Conservation (phyloP, 2,888 invertebrate species). For the Macrosiphum euphorbiae region DNA sequence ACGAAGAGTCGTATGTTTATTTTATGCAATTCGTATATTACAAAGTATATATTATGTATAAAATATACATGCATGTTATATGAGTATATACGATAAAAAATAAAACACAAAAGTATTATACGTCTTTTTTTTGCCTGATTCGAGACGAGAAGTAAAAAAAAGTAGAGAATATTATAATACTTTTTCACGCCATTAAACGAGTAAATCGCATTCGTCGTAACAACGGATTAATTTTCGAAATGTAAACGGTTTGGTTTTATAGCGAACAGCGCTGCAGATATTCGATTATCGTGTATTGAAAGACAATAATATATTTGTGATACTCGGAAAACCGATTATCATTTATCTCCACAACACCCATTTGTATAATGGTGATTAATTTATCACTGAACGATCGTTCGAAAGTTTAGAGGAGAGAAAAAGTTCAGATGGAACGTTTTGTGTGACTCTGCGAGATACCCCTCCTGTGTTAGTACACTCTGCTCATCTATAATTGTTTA, state of each 20-base stretch:
- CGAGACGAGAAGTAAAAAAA: neutral
- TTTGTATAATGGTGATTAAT: neutral
- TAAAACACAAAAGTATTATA: neutral
- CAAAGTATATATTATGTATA: neutral
- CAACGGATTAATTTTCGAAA: neutral
- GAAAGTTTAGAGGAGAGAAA: neutral
- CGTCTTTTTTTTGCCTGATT: neutral
- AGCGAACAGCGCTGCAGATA: neutral
- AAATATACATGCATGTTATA: neutral
- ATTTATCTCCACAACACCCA: neutral
- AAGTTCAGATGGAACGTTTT: neutral
- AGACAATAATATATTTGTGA: neutral
- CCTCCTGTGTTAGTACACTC: neutral
- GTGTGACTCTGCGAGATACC: neutral
- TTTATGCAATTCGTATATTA: neutral
- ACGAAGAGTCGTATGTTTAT: slow-evolving; percentile 19
- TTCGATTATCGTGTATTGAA: neutral
- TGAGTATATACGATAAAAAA: neutral
- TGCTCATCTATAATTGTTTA: neutral
- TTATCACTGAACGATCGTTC: neutral
- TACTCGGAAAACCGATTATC: neutral
- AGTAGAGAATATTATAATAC: neutral
- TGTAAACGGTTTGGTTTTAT: neutral
- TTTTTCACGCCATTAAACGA: neutral
- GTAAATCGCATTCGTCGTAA: neutral